Base-by-base conservation (phyloP, 1,140 invertebrate species). In the Drosophila aff. region DNA sequence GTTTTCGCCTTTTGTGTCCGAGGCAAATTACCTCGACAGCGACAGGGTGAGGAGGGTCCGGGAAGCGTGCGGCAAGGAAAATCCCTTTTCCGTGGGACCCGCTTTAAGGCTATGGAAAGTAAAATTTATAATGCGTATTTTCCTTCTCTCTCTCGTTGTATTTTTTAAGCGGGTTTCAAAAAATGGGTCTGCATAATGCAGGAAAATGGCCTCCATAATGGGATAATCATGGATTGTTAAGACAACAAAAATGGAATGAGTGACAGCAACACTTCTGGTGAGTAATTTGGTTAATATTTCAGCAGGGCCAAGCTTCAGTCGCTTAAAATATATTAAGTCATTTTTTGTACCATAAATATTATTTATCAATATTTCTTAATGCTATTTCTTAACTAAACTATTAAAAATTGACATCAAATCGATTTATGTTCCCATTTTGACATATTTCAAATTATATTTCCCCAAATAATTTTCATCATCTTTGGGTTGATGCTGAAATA, bases 1-100 rank as follows among this genome's bases (percentile, higher is more conserved):
- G 36, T 36, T 26, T 40, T 31, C 26, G 41, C n/a, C 43, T 33
- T 68, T 76, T 69, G 46, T 58, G 71, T 78, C 64, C 50, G 49
- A 59, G 55, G 49, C 75, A 77, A 78, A 78, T 78, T 78, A 78
- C 75, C 61, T 68, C 74, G 33, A 40, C 52, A 38, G 52, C 33
- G 5, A 15, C 8, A 5, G 72, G 40, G 18, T 5, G 18, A 13
- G 16, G 28, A 15, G n/a, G 26, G 9, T 21, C 18, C 26, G 4
- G 0, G 4, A 15, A 31, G 33, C 33, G 26, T 55, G 23, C 18
- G n/a, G 52, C 15, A 28, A 21, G 44, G 31, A 72, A 73, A 60
- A 73, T 73, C 44, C 28, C 40, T 73, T 73, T 73, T 49, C 16
- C 36, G 7, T 28, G 18, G 50, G 7, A 26, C 26, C 43, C 28